These are phyloP conservation scores for Melanerpes aurifrons DNA, from an alignment of 2,113 vertebrate species.

Conservation along the genomic window DNA sequence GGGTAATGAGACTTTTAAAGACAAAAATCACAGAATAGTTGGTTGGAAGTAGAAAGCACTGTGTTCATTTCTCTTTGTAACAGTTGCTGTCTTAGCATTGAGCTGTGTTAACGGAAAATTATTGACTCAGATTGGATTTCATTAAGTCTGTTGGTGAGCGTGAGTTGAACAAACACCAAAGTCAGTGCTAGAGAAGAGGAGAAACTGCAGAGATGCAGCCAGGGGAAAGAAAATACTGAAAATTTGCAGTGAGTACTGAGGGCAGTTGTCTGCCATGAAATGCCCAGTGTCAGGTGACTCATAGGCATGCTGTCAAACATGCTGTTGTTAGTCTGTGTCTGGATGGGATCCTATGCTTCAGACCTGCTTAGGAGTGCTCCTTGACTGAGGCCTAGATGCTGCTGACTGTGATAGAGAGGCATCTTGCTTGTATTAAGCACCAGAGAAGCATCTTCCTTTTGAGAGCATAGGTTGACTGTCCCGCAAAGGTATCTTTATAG, in stretches of 20 bases:
- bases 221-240: background rate
- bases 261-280: background rate
- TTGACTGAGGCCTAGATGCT: background rate
- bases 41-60: background rate
- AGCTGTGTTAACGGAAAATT: background rate
- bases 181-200: background rate
- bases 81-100: background rate
- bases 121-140: background rate
- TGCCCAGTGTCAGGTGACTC: background rate
- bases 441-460: background rate
- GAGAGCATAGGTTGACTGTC: background rate
- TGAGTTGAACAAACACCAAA: background rate
- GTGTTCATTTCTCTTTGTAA: background rate
- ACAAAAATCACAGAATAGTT: background rate
- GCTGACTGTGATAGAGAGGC: background rate
- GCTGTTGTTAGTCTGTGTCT: background rate
- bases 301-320: background rate
- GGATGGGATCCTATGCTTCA: background rate
- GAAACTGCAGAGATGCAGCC: background rate
- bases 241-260: background rate
- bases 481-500: background rate
- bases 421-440: background rate
- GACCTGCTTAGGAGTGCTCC: accelerated
- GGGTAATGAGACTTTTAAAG: background rate
- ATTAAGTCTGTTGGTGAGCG: background rate